Base-by-base conservation (phyloP, 2,888 invertebrate species). In the Dryadula phaetusa region DNA sequence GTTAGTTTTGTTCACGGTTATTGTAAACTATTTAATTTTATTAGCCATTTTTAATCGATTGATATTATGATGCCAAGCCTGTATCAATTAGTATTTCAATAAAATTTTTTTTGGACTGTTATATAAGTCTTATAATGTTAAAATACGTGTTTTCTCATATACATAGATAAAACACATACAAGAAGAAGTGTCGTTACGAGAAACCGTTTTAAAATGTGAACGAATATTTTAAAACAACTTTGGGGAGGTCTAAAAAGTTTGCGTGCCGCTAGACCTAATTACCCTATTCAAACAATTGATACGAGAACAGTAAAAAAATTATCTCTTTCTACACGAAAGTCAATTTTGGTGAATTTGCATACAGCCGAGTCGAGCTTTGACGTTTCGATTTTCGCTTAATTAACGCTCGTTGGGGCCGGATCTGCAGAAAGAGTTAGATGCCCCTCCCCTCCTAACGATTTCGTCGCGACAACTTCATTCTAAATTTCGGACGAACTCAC, bases 301-400 rank as follows among this genome's bases (percentile, higher is more conserved):
- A 64, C 62, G 60, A 62, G 65, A 70, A 52, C 82, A 78, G 83
- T 84, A 49, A 88, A 88, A 88, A 88, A 86, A 87, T 85, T 82
- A 84, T 81, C 84, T 80, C 76, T 78, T 85, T 82, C 82, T 82
- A 84, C 85, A 83, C 82, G 81, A 84, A 86, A 90, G 88, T 86
- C 87, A 83, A 90, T 90, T 89, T 85, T 82, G 79, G 76, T 76
- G 82, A 87, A 91, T 91, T 90, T 90, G 87, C 91, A 91, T 91
- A 89, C 86, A 88, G 83, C 86, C 82, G 85, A 80, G 82, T 81
- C 80, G 82, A 82, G 86, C 87, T 88, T 88, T 90, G 90, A 88
- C 90, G 86, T 87, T 90, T 90, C 87, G 90, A 90, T 91, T 90
- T 90, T 89, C 87, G 90, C 89, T 90, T 90, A 92, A 92, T 91